Evolutionary conservation across 2,888 invertebrate species (phyloP).

Genomic region (Tortrix viridana): DNA sequence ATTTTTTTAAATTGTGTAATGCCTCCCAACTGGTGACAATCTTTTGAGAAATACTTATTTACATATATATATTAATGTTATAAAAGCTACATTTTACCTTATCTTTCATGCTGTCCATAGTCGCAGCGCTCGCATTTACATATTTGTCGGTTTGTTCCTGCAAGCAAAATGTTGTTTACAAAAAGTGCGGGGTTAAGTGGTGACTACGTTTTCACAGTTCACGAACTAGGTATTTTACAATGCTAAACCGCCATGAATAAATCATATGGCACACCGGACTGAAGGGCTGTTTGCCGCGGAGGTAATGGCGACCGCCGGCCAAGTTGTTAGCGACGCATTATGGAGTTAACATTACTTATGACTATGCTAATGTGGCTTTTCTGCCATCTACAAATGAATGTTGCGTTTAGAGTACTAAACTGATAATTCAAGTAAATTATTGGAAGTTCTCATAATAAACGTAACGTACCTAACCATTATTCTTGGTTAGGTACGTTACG

Average conservation of each 20-base stretch:
- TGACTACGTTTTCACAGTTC: conserved; percentile 29
- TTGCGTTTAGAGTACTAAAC: background rate
- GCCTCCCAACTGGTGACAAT: too few relatives aligned
- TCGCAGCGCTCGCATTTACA: conserved; percentile 90
- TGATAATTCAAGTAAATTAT: background rate
- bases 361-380: background rate
- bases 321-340: conserved; percentile 24
- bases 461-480: too few relatives aligned
- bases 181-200: conserved; percentile 34
- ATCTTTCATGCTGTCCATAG: conserved; percentile 91
- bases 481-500: too few relatives aligned
- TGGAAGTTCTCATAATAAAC: too few relatives aligned
- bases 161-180: conserved; percentile 47
- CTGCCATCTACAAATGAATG: background rate
- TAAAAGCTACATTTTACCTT: conserved; percentile 77
- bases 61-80: too few relatives aligned
- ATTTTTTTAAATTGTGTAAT: too few relatives aligned
- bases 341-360: conserved; percentile 13
- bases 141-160: conserved; percentile 91
- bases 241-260: conserved; percentile 36
- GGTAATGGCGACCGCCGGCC: conserved; percentile 25
- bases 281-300: conserved; percentile 12
- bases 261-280: conserved; percentile 26
- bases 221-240: conserved; percentile 34
- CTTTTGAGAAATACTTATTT: too few relatives aligned